phyloP scores from a whole-genome alignment of 2,888 invertebrate species.

The Agrotis segetum region DNA sequence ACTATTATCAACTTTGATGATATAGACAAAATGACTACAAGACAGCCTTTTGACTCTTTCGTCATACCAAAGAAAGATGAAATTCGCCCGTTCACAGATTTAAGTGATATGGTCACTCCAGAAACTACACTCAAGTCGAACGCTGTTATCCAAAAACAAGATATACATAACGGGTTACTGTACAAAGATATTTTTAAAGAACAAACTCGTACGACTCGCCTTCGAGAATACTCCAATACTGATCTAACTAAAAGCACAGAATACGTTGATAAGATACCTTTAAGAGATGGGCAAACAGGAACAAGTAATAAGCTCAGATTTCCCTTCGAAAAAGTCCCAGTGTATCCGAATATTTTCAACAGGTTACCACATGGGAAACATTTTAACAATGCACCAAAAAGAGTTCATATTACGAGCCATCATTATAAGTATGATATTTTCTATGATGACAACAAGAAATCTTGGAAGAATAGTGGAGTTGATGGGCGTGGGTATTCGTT shows the following conservation, averaged over 20 bases:
- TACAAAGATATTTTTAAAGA: constrained; percentile 30
- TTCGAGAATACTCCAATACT: neutral
- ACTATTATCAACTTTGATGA: constrained; percentile 69
- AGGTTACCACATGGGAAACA: constrained; percentile 29
- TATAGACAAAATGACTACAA: constrained; percentile 32
- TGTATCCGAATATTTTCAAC: constrained; percentile 10
- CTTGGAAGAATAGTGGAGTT: neutral
- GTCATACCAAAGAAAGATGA: constrained; percentile 6
- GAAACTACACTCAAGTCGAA: neutral
- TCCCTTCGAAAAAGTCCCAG: constrained; percentile 32
- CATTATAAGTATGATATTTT: constrained; percentile 71
- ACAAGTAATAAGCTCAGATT: neutral
- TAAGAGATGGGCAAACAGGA: fast-evolving
- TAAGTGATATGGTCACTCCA: neutral
- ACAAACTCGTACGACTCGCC: neutral
- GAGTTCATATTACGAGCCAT: constrained; percentile 67
- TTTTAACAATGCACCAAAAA: constrained; percentile 52
- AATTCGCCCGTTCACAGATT: neutral
- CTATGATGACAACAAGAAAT: constrained; percentile 49
- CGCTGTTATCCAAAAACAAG: neutral
- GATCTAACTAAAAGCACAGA: constrained; percentile 23
- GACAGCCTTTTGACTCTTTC: neutral
- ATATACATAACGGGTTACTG: constrained; percentile 36
- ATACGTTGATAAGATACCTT: neutral
- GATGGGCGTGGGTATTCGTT: constrained; percentile 31